These are phyloP conservation scores for Drosophila tropicalis DNA, from an alignment of 1,140 invertebrate species.

Conservation along the genomic window DNA sequence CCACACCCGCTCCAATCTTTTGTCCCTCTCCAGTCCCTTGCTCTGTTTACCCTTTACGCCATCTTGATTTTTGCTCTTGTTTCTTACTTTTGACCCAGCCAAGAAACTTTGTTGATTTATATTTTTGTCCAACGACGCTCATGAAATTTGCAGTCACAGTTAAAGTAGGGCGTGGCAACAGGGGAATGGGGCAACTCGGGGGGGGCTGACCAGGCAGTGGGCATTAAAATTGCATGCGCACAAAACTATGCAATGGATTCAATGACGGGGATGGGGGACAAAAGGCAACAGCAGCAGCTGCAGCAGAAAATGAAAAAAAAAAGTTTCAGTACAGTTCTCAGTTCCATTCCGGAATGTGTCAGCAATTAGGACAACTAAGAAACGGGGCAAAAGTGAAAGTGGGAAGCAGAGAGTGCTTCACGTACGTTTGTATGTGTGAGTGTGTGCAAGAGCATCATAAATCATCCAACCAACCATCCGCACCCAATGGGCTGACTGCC, in stretches of 20 bases:
- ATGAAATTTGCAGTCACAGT: slow-evolving; percentile 55
- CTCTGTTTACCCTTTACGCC: background rate
- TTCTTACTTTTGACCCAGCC: background rate
- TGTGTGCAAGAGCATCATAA: slow-evolving; percentile 53
- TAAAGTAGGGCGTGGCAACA: slow-evolving; percentile 3
- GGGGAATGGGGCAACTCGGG: background rate
- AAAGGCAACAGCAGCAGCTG: background rate
- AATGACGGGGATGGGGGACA: background rate
- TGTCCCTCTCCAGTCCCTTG: background rate
- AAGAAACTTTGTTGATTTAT: slow-evolving; percentile 75
- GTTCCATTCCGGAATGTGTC: slow-evolving; percentile 40
- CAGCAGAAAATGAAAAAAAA: background rate
- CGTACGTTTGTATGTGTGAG: background rate
- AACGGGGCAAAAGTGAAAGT: background rate
- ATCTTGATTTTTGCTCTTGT: background rate
- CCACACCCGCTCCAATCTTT: background rate
- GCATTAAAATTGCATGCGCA: slow-evolving; percentile 76
- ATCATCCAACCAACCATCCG: slow-evolving; percentile 40
- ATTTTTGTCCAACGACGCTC: slow-evolving; percentile 54
- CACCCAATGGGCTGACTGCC: slow-evolving; percentile 10
- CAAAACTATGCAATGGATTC: slow-evolving; percentile 60
- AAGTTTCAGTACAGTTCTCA: background rate
- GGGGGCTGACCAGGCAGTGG: slow-evolving; percentile 29
- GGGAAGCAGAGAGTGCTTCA: slow-evolving; percentile 4
- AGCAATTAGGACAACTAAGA: slow-evolving; percentile 58